Base-by-base conservation (phyloP, 2,113 vertebrate genomes). In the Sinocyclocheilus maitianheensis region DNA sequence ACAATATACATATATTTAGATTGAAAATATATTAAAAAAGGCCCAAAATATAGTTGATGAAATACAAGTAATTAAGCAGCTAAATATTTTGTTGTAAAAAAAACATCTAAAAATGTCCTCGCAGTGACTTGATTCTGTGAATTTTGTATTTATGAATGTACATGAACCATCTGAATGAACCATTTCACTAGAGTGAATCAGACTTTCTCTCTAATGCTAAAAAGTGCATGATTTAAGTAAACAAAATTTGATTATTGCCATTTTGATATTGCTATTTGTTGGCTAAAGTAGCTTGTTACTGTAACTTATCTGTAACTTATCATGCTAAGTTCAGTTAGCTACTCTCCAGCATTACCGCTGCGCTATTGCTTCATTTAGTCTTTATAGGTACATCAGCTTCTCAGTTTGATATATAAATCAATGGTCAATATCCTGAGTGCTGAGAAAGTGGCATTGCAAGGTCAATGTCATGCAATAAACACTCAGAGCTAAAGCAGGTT, bases 381-480 rank as follows among this genome's bases (percentile, higher is more conserved):
- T n/a, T 79, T 43, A 43, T 30, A 60, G 51, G 53, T 60, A 22
- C 30, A 78, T 60, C 77, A 60, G 77, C 53, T 40, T 20, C 37
- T 60, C 11, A 26, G 78, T 26, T 65, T 14, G 1, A 67, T 81
- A 24, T 8, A 76, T 26, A 76, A 76, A 51, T 67, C 40, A 81
- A 67, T 81, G 43, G 14, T 81, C 60, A 81, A 81, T 48, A 67
- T 26, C 62, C 60, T 81, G 14, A 67, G 24, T 16, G 24, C 24
- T 26, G 67, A 24, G 58, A 16, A 80, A 60, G 77, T 79, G 26
- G 10, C 22, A 62, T 13, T 51, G 63, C 80, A 53, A 53, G 14
- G 80, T 82, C 63, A 82, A 51, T 53, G 43, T 3, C 43, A 51
- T 69, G 24, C 43, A 69, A 67, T 67, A 81, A 81, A 82, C 62